Base-by-base conservation (phyloP, 2,797 vertebrate species). In the Sparidentex hasta region DNA sequence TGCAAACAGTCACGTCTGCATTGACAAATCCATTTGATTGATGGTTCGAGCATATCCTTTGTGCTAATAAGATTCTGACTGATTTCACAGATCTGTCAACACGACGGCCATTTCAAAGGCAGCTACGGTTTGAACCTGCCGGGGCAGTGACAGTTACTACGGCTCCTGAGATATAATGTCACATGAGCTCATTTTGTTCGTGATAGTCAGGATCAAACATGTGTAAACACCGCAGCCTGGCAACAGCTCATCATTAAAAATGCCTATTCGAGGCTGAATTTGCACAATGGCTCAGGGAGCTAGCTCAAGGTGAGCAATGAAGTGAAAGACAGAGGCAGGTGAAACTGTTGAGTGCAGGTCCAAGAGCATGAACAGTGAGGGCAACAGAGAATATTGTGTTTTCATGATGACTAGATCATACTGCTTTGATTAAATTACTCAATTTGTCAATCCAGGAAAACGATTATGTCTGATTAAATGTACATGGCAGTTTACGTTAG, bases 171-270 rank as follows among this genome's bases (percentile, higher is more conserved):
- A 55, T 47, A 57, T 47, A 16, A n/a, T 1, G n/a, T 71, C 65
- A 57, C 58, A 44, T 27, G n/a, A 29, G 13, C 29, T 47, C 29
- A 41, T 51, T 76, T 48, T 67, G 65, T 74, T 74, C 44, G 17
- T 33, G 33, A 25, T 18, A 29, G 38, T 65, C 44, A 20, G 25
- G 44, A 46, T 72, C 27, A 51, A 66, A 70, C 54, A 25, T 11
- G 59, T n/a, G 27, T 21, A 29, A 43, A 68, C 51, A 21, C 13
- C 7, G 16, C 50, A 61, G 51, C 50, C 18, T 54, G 38, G 11
- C 13, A 38, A 52, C 52, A 21, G 29, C 25, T 17, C 8, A 6
- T 51, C 4, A 17, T 33, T 13, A 65, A 27, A 68, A n/a, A 51
- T 0, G 47, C 4, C 18, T 16, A 6, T 18, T 57, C 33, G 55